Percentiles rank a stretch among this genome's conserved stretches.
Conservation (phyloP, 2,888 invertebrate species). For the Apotomis betuletana region DNA sequence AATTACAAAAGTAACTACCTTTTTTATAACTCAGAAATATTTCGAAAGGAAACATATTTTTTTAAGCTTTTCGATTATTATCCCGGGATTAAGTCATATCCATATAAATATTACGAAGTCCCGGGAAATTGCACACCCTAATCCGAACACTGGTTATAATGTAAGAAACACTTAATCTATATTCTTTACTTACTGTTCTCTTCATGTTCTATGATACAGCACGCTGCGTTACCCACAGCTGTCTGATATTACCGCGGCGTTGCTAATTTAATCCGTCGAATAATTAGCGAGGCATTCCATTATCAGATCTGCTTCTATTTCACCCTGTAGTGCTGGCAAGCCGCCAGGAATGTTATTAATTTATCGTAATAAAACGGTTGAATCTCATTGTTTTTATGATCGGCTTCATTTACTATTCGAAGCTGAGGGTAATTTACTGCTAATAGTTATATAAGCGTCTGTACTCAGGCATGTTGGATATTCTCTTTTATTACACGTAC, state of each 20-base stretch:
- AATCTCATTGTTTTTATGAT: constrained; percentile 27
- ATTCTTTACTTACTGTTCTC: constrained; percentile 10
- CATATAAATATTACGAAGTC: no score
- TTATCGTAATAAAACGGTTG: constrained; percentile 37
- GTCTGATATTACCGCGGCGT: constrained; percentile 36
- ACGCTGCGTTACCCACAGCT: constrained; percentile 36
- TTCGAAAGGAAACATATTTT: no score
- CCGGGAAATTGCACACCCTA: no score
- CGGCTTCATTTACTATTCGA: neutral
- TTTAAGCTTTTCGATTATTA: no score
- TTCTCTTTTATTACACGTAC: no score
- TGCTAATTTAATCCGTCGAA: constrained; percentile 38
- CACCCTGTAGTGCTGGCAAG: constrained; percentile 28
- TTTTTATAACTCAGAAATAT: no score
- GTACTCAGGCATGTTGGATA: no score
- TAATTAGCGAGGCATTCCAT: constrained; percentile 41
- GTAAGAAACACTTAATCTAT: no score
- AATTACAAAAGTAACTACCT: no score
- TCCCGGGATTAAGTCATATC: no score
- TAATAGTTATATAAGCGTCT: neutral
- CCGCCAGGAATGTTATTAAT: constrained; percentile 39
- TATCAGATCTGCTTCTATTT: constrained; percentile 37
- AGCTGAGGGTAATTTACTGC: neutral
- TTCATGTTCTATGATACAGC: neutral
- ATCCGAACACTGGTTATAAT: no score